Conservation (phyloP, 2,113 vertebrate species). For the Mesoclemmys tuberculata region DNA sequence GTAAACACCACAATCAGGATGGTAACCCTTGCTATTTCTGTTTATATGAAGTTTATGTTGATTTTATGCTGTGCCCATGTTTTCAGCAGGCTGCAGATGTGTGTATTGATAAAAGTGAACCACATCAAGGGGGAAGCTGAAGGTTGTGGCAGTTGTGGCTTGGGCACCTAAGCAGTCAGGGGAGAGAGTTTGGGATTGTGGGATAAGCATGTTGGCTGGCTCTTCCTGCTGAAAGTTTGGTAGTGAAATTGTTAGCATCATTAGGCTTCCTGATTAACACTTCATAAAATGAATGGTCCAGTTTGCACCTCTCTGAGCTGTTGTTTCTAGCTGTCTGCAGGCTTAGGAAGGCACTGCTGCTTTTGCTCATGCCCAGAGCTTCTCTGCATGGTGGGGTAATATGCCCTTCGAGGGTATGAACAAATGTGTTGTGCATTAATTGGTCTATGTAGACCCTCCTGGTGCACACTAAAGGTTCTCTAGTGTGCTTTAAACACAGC, state of each 20-base stretch:
- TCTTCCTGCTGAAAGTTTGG: background rate
- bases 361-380: background rate
- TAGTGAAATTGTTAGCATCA: background rate
- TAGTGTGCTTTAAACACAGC: background rate
- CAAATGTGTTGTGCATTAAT: background rate
- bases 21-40: background rate
- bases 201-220: background rate
- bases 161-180: accelerated
- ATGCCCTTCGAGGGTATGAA: background rate
- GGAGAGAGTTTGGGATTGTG: background rate
- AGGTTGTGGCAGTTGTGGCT: accelerated
- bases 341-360: background rate
- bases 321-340: background rate
- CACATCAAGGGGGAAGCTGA: background rate
- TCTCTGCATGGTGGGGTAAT: background rate
- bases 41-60: background rate
- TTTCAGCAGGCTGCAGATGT: accelerated
- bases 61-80: accelerated
- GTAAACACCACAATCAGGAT: background rate
- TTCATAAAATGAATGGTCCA: background rate
- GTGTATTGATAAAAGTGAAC: background rate
- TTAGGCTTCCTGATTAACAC: background rate
- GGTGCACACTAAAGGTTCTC: background rate
- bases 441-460: background rate
- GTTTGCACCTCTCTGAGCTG: background rate